phyloP scores from a whole-genome alignment of 2,888 invertebrate genomes.

The Operophtera brumata region DNA sequence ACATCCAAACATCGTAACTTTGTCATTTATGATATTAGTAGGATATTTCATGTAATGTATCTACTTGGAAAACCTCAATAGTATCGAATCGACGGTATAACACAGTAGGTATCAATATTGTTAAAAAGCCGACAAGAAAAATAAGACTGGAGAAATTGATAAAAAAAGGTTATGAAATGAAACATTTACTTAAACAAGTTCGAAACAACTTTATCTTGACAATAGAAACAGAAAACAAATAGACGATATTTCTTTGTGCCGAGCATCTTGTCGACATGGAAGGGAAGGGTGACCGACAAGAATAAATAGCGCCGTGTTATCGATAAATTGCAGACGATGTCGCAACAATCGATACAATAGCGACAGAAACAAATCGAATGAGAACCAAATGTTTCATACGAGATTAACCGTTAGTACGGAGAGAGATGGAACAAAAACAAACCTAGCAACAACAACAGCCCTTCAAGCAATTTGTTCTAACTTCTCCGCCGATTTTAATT shows the following conservation, averaged over 20 bases:
- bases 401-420: conserved; percentile 25
- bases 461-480: conserved; percentile 41
- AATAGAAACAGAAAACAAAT: conserved; percentile 34
- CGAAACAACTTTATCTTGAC: conserved; percentile 14
- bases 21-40: too few species aligned
- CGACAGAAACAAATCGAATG: conserved; percentile 39
- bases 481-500: conserved; percentile 54
- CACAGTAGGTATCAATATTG: background rate
- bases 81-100: background rate
- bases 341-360: conserved; percentile 36
- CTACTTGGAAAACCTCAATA: too few species aligned
- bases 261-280: conserved; percentile 37
- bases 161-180: background rate
- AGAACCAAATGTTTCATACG: conserved; percentile 29
- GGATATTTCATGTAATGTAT: too few species aligned
- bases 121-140: background rate
- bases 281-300: conserved; percentile 31
- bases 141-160: background rate
- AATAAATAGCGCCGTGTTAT: conserved; percentile 42
- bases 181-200: background rate
- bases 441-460: conserved; percentile 33
- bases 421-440: conserved; percentile 29
- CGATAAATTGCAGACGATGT: conserved; percentile 42
- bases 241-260: conserved; percentile 49
- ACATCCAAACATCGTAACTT: too few species aligned